Evolutionary conservation across 1,140 invertebrate species (phyloP).

Genomic region (Neelides sp.): DNA sequence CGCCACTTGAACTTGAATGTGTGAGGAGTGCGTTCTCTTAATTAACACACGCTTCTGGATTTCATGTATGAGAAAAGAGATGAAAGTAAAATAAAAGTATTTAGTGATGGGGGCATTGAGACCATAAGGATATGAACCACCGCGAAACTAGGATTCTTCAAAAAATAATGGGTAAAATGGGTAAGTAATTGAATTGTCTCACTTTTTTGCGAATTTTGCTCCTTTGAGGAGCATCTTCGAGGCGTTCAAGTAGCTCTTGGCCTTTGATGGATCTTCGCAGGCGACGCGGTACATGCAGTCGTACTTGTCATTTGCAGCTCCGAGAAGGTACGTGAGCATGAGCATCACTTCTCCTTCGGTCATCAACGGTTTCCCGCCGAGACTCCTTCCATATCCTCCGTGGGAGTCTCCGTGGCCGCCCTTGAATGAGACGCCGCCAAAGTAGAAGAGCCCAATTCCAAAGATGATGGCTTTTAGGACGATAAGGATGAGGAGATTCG

Average conservation of each 20-base stretch:
- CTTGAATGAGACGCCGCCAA: constrained; percentile 31
- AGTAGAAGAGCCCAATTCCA: constrained; percentile 47
- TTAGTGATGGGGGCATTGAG: no score
- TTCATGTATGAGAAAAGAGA: no score
- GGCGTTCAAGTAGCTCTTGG: constrained; percentile 57
- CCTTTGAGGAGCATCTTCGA: constrained; percentile 58
- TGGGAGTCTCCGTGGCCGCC: constrained; percentile 11
- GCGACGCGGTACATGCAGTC: constrained; percentile 61
- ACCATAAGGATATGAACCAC: no score
- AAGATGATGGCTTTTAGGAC: constrained; percentile 67
- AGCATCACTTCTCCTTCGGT: constrained; percentile 52
- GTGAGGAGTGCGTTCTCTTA: no score
- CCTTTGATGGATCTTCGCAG: constrained; percentile 56
- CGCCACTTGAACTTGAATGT: no score
- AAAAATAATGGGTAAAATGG: constrained; percentile 9
- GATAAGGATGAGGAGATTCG: constrained; percentile 62
- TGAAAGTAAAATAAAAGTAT: no score
- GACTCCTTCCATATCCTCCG: constrained; percentile 12
- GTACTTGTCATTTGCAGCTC: constrained; percentile 46
- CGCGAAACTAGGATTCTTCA: no score
- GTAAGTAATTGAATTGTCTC: constrained; percentile 31
- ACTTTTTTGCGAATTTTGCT: constrained; percentile 55
- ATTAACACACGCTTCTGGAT: no score
- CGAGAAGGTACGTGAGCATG: constrained; percentile 55
- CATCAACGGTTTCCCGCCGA: constrained; percentile 35